Base-by-base conservation (phyloP, 2,888 invertebrate genomes). In the Bursaphelenchus okinawaensis region DNA sequence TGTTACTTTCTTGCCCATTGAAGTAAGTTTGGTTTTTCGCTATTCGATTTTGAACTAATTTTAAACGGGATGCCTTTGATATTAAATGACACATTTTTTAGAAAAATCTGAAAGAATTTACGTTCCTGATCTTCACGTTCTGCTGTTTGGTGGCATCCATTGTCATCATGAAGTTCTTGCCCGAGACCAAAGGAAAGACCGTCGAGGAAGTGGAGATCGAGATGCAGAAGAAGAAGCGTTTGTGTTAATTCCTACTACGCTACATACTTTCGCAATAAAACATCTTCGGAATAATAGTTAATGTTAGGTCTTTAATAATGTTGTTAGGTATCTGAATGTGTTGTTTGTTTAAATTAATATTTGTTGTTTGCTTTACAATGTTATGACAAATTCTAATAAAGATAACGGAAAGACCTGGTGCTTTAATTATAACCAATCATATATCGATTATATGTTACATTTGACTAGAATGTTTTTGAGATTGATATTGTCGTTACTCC, bases 91-190 rank as follows among this genome's bases (percentile, higher is more conserved):
- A n/a, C n/a, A 16, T 1, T 40, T 66, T 75, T 52, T 65, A 77
- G 76, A 68, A 73, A 50, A 16, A 83, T 0, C 81, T 91, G 61
- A 88, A 91, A 85, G 92, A 93, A 87, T 95, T 93, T 87, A 92
- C 92, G 86, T 95, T 95, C 89, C 90, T 95, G 87, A 92, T 94
- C 85, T 96, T 96, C 88, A 93, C 93, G 87, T 91, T 89, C 85
- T 90, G 93, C 86, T 89, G 96, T 86, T 92, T 92, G 83, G 89
- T 93, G 86, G 94, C 94, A 88, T 93, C 93, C 91, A 90, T 92
- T 87, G 95, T 96, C 88, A 93, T 94, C 75, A 94, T 92, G 86
- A 91, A 91, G 87, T 93, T 91, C 88, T 93, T 96, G 85, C 96
- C 96, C 84, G 96, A 96, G 88, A 95, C 95, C 80, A 95, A 79